Evolutionary conservation across 2,113 vertebrate genomes (phyloP).

Genomic region (Corythornis madagascariensis): DNA sequence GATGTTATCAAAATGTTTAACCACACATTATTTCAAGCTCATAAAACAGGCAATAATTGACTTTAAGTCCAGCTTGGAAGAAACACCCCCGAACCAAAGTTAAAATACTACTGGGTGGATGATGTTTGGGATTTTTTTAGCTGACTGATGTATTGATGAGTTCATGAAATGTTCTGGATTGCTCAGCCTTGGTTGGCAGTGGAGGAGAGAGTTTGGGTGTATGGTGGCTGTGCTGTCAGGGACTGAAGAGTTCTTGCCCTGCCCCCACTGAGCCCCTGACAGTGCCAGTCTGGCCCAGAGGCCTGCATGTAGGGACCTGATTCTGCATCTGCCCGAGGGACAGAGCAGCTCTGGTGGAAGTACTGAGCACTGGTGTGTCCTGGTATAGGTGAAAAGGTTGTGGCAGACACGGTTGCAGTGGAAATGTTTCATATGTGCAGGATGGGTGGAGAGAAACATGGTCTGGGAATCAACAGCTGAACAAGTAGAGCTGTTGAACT

Average conservation of each 20-base stretch:
- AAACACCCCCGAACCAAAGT: neutral
- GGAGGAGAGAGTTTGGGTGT: neutral
- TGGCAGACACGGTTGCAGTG: neutral
- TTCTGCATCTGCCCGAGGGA: neutral
- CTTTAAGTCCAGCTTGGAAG: neutral
- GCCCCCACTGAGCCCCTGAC: neutral
- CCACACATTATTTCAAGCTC: neutral
- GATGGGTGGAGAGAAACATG: accelerated
- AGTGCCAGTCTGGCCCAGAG: neutral
- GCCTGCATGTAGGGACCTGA: neutral
- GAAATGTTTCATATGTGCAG: neutral
- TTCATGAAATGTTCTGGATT: neutral
- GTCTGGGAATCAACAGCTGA: neutral
- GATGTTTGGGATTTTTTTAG: neutral
- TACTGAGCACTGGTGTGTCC: neutral
- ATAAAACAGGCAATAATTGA: neutral
- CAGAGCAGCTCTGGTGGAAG: neutral
- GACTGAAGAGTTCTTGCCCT: no score
- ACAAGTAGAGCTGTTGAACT: neutral
- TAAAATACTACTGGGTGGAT: neutral
- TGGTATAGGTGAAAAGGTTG: accelerated
- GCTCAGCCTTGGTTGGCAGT: neutral
- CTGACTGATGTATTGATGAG: neutral
- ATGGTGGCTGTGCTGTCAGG: accelerated
- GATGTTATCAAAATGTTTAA: neutral